phyloP scores from a whole-genome alignment of 2,797 vertebrate species.

The Phalloptychus januarius region DNA sequence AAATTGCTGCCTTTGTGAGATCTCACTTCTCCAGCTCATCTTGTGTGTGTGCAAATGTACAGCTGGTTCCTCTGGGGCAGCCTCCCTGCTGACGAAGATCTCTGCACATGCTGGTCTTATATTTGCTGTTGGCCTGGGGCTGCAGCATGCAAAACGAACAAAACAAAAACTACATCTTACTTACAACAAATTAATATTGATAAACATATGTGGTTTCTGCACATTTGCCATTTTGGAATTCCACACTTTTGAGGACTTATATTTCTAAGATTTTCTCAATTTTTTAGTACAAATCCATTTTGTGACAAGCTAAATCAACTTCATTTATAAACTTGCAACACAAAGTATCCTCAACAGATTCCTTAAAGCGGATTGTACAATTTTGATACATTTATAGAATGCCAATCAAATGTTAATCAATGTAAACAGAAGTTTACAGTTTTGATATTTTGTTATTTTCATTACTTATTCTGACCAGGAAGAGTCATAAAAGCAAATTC shows the following conservation, averaged over 20 bases:
- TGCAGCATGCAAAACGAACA: slow-evolving; percentile 59
- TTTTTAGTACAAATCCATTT: neutral
- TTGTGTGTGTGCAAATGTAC: slow-evolving; percentile 97
- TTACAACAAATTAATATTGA: neutral
- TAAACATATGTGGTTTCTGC: neutral
- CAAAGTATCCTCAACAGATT: neutral
- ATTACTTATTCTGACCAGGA: neutral
- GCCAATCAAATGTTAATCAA: too few relatives aligned
- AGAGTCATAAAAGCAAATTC: neutral
- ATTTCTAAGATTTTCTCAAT: neutral
- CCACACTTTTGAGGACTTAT: neutral
- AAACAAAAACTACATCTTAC: neutral
- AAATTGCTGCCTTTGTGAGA: neutral
- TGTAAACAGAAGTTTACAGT: too few relatives aligned
- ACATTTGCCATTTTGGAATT: neutral
- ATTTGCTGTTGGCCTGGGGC: slow-evolving; percentile 97
- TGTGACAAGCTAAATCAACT: neutral
- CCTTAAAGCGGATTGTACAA: neutral
- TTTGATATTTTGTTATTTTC: neutral
- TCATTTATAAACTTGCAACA: neutral
- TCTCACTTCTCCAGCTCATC: slow-evolving; percentile 94
- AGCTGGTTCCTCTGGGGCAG: slow-evolving; percentile 93
- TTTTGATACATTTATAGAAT: neutral
- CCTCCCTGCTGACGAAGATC: slow-evolving; percentile 95
- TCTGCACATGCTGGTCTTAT: slow-evolving; percentile 98